Base-by-base conservation (phyloP, 2,888 invertebrate species). In the Drosophila borealis region DNA sequence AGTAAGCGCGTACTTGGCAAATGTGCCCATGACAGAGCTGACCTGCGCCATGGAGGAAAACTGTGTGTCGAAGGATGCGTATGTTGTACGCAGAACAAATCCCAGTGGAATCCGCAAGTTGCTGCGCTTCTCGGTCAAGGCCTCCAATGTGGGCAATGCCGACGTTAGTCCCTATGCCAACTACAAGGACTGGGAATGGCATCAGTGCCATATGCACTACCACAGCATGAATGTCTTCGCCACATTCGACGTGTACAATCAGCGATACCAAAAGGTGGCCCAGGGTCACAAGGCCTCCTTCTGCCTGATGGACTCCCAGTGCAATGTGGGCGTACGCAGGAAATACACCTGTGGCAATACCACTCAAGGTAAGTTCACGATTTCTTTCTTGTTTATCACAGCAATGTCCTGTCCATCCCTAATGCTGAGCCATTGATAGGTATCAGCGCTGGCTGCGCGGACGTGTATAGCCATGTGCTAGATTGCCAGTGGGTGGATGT, bases 401-500 rank as follows among this genome's bases (percentile, higher is more conserved):
- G 3, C 14, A 11, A 29, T 29, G 29, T 8, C 29, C 29, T 29
- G 29, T 29, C 29, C 29, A 0, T 8, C 10, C 13, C 6, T 37
- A 19, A 41, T 13, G 10, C 3, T 34, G 3, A 17, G 0, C 9
- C 17, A 8, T 51, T 55, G 6, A 0, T 41, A 85, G 91, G 91
- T 10, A 91, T 91, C 33, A 85, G 85, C 0, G 68, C 89, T 36
- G 91, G 91, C 25, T 91, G 91, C 37, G 55, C 90, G 11, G 91
- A 91, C 65, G 78, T 80, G 8, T 91, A 91, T 56, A 74, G 75
- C 4, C 67, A 84, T 36, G 67, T 76, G 9, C 70, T 91, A 25
- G 91, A 91, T 69, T 91, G 91, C 34, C 91, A 91, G 64, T 91
- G 91, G 91, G 91, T 91, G 36, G 91, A 91, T 80, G 90, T 91